A percentile compares a stretch with the other conserved stretches of the same genome.
Conservation (phyloP, 2,797 vertebrate species). For the Gadopsis bispinosus region DNA sequence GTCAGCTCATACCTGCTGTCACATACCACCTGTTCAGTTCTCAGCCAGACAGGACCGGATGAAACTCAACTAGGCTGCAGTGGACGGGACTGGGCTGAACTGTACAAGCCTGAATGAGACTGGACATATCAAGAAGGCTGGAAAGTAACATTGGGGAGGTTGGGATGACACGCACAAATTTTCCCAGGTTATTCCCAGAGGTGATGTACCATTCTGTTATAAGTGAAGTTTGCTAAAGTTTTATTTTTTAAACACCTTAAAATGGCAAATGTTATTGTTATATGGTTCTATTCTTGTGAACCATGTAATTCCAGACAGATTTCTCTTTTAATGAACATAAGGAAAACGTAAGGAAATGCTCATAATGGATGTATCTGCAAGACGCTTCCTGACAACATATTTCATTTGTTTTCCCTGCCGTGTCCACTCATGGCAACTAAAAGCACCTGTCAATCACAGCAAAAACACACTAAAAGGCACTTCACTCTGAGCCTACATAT, state of each 20-base stretch:
- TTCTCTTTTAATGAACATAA: not conserved
- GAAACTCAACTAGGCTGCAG: slow-evolving; percentile 45
- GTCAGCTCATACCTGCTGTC: slow-evolving; percentile 84
- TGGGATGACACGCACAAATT: not conserved
- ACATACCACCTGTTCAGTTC: slow-evolving; percentile 85
- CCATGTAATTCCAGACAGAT: not conserved
- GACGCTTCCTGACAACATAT: not conserved
- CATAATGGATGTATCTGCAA: not conserved
- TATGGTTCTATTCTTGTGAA: not conserved
- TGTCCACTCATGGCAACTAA: too few relatives aligned
- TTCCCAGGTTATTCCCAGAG: not conserved
- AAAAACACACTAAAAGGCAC: not conserved
- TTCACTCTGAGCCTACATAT: not conserved
- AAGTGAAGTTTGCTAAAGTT: not conserved
- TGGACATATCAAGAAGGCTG: slow-evolving; percentile 12
- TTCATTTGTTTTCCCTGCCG: too few relatives aligned
- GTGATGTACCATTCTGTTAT: not conserved
- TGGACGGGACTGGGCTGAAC: slow-evolving; percentile 27
- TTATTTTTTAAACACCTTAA: not conserved
- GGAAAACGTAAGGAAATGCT: not conserved
- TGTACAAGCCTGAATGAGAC: slow-evolving; percentile 20
- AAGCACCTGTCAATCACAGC: not conserved
- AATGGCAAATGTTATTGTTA: not conserved
- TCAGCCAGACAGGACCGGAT: slow-evolving; percentile 68
- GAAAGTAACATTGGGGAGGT: not conserved